Evolutionary conservation across 2,797 vertebrate species (phyloP), one percentile per base, ranked within the genome.

Genomic region (Cynodonichthys magdalenae): DNA sequence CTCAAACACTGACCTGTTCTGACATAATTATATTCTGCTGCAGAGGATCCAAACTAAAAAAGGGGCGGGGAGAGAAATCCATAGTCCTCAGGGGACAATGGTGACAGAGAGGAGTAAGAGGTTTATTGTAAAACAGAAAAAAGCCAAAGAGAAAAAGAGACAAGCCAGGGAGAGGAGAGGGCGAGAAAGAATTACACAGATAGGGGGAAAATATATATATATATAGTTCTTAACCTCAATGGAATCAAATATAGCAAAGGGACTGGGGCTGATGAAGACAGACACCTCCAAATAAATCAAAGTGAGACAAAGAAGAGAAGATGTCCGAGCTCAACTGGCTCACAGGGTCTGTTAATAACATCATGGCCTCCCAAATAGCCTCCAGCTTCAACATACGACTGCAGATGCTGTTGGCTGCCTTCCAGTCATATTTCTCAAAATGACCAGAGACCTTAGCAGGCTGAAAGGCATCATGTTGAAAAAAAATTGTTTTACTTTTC

Each of bases 1-100:
- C 67, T 62, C 34, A 82, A 79, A 84, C 59, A 29, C 79, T 87
- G 84, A 90, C 83, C 81, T 27, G 46, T 78, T 82, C 72, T 86
- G 85, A 89, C 85, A 86, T 79, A 69, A 86, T 86, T 84, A 78
- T 66, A 83, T 86, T 88, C 64, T 86, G 85, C 79, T 82, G 78
- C 71, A 71, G 76, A 81, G 84, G 75, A 87, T 82, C 52, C 27
- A 84, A 84, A 84, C 75, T 77, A 71, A 87, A 86, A 79, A 63
- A 57, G 67, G 79, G 74, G 69, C 24, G 24, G 24, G 6, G 6
- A 34, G 1, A 8, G 85, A 87, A 90, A 90, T 90, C 85, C 79
- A 90, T 87, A 80, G 66, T 24, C 69, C 51, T 66, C 60, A 59
- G 67, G 67, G 78, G 64, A 87, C 73, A 83, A 66, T 24, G 11